Base-by-base conservation (phyloP, 2,113 vertebrate species). In the Oryzias celebensis region DNA sequence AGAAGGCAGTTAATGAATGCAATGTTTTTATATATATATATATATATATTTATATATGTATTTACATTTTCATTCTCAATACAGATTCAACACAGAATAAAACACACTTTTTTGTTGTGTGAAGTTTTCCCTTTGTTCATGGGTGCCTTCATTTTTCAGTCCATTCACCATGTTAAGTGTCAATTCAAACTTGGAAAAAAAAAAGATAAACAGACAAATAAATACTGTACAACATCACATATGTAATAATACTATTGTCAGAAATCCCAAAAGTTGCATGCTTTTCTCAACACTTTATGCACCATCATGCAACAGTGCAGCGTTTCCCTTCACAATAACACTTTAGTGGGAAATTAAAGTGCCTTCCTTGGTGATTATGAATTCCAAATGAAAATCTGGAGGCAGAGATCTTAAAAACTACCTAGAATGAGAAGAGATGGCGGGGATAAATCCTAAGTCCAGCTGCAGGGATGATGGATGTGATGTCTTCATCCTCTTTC, bases 171-270 rank as follows among this genome's bases (percentile, higher is more conserved):
- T 83, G 68, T 81, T 75, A 80, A 78, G 68, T 77, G 79, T 80
- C 84, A 84, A 71, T 90, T 90, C 78, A 90, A 91, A 91, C 84
- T 81, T 77, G 88, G 65, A 82, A 68, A 85, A 90, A 90, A 65
- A 71, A 75, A 72, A 49, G 67, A 44, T 80, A 50, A 85, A 74
- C 50, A 62, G 75, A 88, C 80, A 89, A 90, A 93, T 93, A 93
- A 93, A 93, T 93, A 93, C 91, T 93, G 91, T 93, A 92, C 92
- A 92, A 84, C 78, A 88, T 83, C 60, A 87, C 82, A 84, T 76
- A 88, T 80, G 86, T 88, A 88, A 85, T 82, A 86, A n/a, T n/a
- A n/a, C 77, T 79, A 89, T 82, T 73, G 74, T 84, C 69, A 85
- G 78, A 87, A 85, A 85, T 83, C 75, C 82, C 80, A 88, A 82